These are phyloP conservation scores for Barypeithes pellucidus DNA, from an alignment of 2,888 invertebrate genomes.

Conservation along the genomic window DNA sequence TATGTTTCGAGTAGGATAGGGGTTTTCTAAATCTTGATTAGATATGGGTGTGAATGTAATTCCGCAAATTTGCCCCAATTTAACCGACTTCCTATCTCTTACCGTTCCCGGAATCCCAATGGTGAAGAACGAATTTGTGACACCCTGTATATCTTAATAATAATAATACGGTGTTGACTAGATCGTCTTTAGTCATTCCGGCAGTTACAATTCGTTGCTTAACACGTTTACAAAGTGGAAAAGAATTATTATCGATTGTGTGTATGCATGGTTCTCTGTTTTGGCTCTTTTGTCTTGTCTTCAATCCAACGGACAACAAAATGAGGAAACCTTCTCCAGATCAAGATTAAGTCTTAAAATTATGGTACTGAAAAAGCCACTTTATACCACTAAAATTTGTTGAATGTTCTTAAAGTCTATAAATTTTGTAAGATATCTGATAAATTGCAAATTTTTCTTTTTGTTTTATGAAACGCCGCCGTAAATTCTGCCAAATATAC, in stretches of 20 bases:
- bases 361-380: constrained; percentile 51
- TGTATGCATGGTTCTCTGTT: constrained; percentile 44
- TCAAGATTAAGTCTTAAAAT: constrained; percentile 54
- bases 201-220: constrained; percentile 39
- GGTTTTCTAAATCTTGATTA: too few relatives aligned
- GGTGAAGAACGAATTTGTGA: too few relatives aligned
- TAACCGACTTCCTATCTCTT: too few relatives aligned
- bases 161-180: constrained; percentile 35
- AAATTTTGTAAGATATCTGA: constrained; percentile 49
- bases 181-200: constrained; percentile 36
- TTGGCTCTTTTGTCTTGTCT: constrained; percentile 51
- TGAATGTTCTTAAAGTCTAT: constrained; percentile 50
- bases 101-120: too few relatives aligned
- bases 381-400: constrained; percentile 51
- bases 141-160: too few relatives aligned
- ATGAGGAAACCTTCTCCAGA: constrained; percentile 42
- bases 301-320: constrained; percentile 42
- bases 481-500: constrained; percentile 40
- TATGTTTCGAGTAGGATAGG: too few relatives aligned
- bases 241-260: constrained; percentile 48
- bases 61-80: too few relatives aligned
- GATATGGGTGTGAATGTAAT: too few relatives aligned
- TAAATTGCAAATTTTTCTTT: constrained; percentile 53
- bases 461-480: constrained; percentile 39
- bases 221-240: constrained; percentile 41